Evolutionary conservation across 2,113 vertebrate species (phyloP), one percentile per base, ranked within the genome.

Genomic region (Leptobrachium leishanense): DNA sequence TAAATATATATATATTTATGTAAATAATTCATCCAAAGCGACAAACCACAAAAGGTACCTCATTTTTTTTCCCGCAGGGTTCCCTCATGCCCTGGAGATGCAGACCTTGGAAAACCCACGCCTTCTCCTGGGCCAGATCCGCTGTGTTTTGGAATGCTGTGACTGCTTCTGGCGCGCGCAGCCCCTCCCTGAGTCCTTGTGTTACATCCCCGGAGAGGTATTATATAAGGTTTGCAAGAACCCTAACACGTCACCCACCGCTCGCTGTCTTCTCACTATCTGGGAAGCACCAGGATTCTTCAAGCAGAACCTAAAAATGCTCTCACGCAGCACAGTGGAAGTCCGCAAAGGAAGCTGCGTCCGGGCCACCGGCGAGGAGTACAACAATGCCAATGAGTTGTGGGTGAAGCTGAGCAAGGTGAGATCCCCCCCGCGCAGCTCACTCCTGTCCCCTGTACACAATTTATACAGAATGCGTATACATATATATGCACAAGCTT

Each of bases 321-420:
- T 88, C 12, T 87, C 88, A 84, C 89, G 90, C 66, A 90, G 84
- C 86, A 94, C 88, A 81, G 93, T 99, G 62, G 96, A 98, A 82
- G 92, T 95, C 62, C 95, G 93, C 85, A 96, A 96, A 85, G 96
- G 96, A 57, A 94, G 94, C 2, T 98, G 96, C 59, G 92, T 99
- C 72, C 91, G 95, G 67, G 96, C 96, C 20, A 97, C 95, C 0
- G 97, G 97, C 71, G 97, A 98, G 73, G 95, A 98, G 64, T 95
- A 96, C 87, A 96, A 96, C 87, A 98, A 98, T 87, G 92, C 91
- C 83, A 93, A 95, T 57, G 97, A 97, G 67, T 94, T 98, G 7
- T 99, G 97, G 96, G 95, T 97, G 81, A 98, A 97, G 89, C 90
- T 99, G 75, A 94, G 89, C 81, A 96, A 95, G 95, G 97, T 98